A percentile compares a stretch with the other conserved stretches of the same genome.
These are phyloP conservation scores for Parazoanthus atlanticus DNA, from an alignment of 92 coral and sea anemone genomes.

Conservation along the genomic window DNA sequence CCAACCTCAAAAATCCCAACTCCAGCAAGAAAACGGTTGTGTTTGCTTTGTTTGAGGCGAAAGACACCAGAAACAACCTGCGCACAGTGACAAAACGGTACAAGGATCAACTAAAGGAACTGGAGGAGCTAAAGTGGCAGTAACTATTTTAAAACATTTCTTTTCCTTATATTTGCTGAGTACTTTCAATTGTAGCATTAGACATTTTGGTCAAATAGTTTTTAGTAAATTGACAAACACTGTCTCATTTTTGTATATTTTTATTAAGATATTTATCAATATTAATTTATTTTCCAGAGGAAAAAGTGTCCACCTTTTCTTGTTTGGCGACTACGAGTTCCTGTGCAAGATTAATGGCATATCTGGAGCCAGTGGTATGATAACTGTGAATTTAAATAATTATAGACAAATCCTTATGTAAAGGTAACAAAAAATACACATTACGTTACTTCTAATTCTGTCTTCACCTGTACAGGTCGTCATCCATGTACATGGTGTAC, in stretches of 20 bases:
- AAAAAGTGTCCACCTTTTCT: not conserved
- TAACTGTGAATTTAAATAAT: no score
- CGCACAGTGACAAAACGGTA: slow-evolving; percentile 23
- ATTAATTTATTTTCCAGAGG: no score
- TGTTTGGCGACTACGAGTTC: slow-evolving; percentile 16
- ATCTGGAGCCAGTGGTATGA: slow-evolving; percentile 26
- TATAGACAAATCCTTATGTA: no score
- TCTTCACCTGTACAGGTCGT: not conserved
- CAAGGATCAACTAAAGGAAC: slow-evolving; percentile 20
- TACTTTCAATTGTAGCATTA: no score
- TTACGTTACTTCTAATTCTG: no score
- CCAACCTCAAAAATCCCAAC: slow-evolving; percentile 31
- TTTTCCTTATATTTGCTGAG: not conserved
- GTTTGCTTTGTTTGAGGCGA: slow-evolving; percentile 34
- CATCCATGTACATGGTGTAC: slow-evolving; percentile 25
- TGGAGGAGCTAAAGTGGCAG: slow-evolving; percentile 23
- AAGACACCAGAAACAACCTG: slow-evolving; percentile 48
- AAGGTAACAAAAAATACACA: no score
- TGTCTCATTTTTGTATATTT: no score
- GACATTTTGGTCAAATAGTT: no score
- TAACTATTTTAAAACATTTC: not conserved
- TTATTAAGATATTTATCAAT: no score
- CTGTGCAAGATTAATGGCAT: slow-evolving; percentile 22
- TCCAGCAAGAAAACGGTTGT: slow-evolving; percentile 47
- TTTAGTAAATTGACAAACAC: no score